phyloP scores from a whole-genome alignment of 2,888 invertebrate genomes.

The Tenthredo amoena region DNA sequence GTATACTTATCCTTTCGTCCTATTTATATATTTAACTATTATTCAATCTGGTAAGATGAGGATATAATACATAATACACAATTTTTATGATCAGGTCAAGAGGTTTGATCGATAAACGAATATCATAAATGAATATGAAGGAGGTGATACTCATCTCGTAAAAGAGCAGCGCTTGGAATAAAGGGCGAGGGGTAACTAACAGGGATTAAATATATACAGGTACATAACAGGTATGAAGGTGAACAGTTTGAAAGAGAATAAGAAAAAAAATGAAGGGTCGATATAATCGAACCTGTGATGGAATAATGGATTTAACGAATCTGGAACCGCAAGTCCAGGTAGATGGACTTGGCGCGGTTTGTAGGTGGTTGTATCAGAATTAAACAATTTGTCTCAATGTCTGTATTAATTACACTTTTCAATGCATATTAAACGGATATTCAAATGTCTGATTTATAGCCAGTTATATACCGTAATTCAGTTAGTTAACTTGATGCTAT shows the following conservation, averaged over 20 bases:
- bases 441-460: conserved; percentile 51
- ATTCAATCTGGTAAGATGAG: no score
- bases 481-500: conserved; percentile 53
- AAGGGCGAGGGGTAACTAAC: neutral
- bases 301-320: neutral
- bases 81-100: neutral
- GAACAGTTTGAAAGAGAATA: neutral
- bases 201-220: neutral
- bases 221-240: neutral
- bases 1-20: neutral
- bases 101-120: conserved; percentile 25
- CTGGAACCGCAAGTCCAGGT: neutral
- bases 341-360: neutral
- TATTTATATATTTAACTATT: neutral
- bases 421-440: conserved; percentile 54
- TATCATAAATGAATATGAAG: conserved; percentile 30
- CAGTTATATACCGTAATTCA: conserved; percentile 52
- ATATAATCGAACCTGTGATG: conserved; percentile 21
- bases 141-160: conserved; percentile 10
- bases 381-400: conserved; percentile 48
- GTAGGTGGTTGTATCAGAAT: neutral
- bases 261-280: neutral
- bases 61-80: neutral
- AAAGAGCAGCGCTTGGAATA: neutral
- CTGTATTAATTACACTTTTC: conserved; percentile 53